A percentile compares a stretch with the other conserved stretches of the same genome.
Evolutionary conservation across 2,888 invertebrate species (phyloP).

Genomic region (Helicoverpa assulta): DNA sequence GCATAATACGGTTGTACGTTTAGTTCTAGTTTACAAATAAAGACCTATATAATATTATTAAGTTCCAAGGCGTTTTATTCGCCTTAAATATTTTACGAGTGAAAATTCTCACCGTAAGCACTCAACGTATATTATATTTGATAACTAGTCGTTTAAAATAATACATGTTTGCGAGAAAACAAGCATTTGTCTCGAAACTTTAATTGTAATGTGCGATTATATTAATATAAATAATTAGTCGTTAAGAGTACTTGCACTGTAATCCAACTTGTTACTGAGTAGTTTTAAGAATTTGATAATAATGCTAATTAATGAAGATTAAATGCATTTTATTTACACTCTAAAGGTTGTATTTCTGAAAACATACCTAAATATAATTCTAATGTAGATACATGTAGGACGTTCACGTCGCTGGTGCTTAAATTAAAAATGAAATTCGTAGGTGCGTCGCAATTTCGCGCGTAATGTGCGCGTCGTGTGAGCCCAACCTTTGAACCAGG

Average conservation of each 20-base stretch:
- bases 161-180: slow-evolving; percentile 14
- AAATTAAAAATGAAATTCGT: slow-evolving; percentile 1
- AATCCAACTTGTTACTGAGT: slow-evolving; percentile 16
- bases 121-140: slow-evolving; percentile 12
- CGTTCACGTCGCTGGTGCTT: neutral
- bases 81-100: neutral
- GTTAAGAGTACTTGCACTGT: slow-evolving; percentile 23
- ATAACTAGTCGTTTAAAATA: slow-evolving; percentile 46
- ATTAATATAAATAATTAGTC: slow-evolving; percentile 34
- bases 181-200: slow-evolving; percentile 20
- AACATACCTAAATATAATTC: neutral
- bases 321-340: slow-evolving; percentile 25
- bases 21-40: slow-evolving; percentile 18
- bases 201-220: slow-evolving; percentile 23
- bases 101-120: slow-evolving; percentile 9
- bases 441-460: neutral
- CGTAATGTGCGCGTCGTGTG: neutral
- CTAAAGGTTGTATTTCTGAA: neutral
- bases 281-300: slow-evolving; percentile 25
- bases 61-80: slow-evolving; percentile 10
- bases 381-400: neutral
- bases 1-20: slow-evolving; percentile 21
- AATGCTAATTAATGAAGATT: slow-evolving; percentile 18
- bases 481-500: neutral
- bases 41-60: slow-evolving; percentile 15